A percentile compares a stretch with the other conserved stretches of the same genome.
phyloP scores from a whole-genome alignment of 2,113 vertebrate species.

The Trinectes maculatus region DNA sequence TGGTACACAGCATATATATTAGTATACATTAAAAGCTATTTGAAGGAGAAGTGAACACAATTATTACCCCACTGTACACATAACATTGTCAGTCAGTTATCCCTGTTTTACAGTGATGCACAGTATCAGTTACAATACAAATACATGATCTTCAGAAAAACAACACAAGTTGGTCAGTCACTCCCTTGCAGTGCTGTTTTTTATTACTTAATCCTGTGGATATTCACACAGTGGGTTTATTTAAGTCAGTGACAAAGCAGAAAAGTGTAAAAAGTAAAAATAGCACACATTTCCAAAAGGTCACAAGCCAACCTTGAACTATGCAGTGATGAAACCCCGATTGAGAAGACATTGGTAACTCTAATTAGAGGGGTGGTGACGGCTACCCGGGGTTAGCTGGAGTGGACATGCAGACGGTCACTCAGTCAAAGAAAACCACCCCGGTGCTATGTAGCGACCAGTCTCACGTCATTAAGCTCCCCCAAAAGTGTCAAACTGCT shows the following conservation, averaged over 20 bases:
- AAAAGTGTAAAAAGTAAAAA: conserved; percentile 1
- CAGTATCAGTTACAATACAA: too few species aligned
- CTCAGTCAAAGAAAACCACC: conserved; percentile 86
- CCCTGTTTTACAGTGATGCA: too few species aligned
- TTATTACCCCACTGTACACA: too few species aligned
- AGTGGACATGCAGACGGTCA: conserved; percentile 89
- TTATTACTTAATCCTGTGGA: background rate
- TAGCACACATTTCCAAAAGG: conserved; percentile 40
- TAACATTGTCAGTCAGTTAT: too few species aligned
- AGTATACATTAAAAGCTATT: background rate
- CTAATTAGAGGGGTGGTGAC: conserved; percentile 75
- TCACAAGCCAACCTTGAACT: conserved; percentile 53
- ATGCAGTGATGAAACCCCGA: conserved; percentile 39
- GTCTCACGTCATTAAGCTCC: conserved; percentile 89
- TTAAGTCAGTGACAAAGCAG: background rate
- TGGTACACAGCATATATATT: too few species aligned
- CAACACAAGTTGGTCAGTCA: background rate
- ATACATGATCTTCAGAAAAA: too few species aligned
- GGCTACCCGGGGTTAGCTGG: conserved; percentile 53
- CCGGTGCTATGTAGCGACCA: conserved; percentile 87
- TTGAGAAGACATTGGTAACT: conserved; percentile 65
- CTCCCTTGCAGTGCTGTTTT: background rate
- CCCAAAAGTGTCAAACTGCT: conserved; percentile 73
- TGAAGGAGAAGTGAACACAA: background rate
- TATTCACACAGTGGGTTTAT: background rate